Evolutionary conservation across 2,888 invertebrate genomes (phyloP).

Genomic region (Acronicta aceris): DNA sequence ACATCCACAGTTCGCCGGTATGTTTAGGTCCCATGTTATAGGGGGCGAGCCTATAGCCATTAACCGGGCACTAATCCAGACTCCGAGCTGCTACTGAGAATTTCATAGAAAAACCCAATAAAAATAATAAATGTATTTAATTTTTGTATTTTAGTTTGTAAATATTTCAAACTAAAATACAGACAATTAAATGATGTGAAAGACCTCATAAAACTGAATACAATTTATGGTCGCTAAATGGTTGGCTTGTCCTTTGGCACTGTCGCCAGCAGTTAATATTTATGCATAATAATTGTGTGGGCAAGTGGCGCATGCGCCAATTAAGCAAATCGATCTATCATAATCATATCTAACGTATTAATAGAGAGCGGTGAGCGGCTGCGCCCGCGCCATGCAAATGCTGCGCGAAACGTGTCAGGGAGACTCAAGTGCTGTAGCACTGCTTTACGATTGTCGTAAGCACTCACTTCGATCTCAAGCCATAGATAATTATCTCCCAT

Average conservation of each 20-base stretch:
- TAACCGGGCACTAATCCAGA: too few species aligned
- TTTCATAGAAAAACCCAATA: too few species aligned
- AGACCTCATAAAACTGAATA: constrained; percentile 60
- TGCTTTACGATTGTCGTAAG: constrained; percentile 38
- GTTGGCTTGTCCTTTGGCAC: constrained; percentile 58
- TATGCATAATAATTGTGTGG: constrained; percentile 58
- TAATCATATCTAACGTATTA: constrained; percentile 65
- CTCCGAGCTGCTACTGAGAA: too few species aligned
- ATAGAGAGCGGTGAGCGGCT: constrained; percentile 65
- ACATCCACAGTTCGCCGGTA: too few species aligned
- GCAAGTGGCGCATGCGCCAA: constrained; percentile 67
- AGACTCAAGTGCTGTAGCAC: constrained; percentile 52
- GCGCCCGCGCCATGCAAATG: constrained; percentile 66
- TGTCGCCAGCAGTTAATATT: constrained; percentile 55
- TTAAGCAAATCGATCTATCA: constrained; percentile 74
- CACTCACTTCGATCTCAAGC: constrained; percentile 45
- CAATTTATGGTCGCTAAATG: constrained; percentile 59
- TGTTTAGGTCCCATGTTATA: too few species aligned
- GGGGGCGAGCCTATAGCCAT: too few species aligned
- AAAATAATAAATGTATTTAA: too few species aligned
- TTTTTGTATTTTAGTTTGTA: too few species aligned
- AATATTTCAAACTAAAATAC: constrained; percentile 46
- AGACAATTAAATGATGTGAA: constrained; percentile 56
- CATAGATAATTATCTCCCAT: constrained; percentile 38
- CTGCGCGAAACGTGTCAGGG: constrained; percentile 72